phyloP scores from a whole-genome alignment of 2,113 vertebrate genomes.

The Podocnemis expansa region DNA sequence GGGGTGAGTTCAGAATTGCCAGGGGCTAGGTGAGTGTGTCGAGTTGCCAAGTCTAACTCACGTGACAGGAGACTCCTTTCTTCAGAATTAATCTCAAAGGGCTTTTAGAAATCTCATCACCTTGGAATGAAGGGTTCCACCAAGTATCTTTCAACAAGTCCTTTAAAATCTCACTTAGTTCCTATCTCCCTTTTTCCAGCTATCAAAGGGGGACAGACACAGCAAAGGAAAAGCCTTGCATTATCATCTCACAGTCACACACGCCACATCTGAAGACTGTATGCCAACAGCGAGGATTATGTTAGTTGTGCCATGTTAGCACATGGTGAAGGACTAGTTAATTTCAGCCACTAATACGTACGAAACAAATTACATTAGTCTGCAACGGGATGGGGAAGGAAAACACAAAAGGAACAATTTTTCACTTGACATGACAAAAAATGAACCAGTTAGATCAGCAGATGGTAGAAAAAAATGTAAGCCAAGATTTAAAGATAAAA shows the following conservation, averaged over 20 bases:
- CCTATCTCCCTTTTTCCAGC: neutral
- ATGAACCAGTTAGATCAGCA: neutral
- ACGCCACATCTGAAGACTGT: neutral
- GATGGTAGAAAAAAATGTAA: neutral
- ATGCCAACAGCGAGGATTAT: rapidly evolving
- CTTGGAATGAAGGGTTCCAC: neutral
- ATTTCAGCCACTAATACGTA: neutral
- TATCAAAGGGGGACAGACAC: neutral
- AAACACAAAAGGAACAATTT: neutral
- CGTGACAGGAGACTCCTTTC: neutral
- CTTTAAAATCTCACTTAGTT: neutral
- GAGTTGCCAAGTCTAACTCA: neutral
- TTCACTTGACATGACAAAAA: neutral
- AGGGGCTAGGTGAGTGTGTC: neutral
- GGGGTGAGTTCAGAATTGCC: neutral
- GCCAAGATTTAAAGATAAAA: neutral
- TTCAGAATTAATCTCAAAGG: neutral
- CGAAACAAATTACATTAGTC: neutral
- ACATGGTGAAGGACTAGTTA: neutral
- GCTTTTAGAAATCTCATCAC: neutral
- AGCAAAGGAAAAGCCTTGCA: neutral
- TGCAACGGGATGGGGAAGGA: neutral
- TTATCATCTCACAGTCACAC: rapidly evolving
- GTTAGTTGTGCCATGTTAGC: neutral
- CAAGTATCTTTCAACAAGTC: neutral